Evolutionary conservation across 2,888 invertebrate species (phyloP).

Genomic region (Mimumesa dahlbomi): DNA sequence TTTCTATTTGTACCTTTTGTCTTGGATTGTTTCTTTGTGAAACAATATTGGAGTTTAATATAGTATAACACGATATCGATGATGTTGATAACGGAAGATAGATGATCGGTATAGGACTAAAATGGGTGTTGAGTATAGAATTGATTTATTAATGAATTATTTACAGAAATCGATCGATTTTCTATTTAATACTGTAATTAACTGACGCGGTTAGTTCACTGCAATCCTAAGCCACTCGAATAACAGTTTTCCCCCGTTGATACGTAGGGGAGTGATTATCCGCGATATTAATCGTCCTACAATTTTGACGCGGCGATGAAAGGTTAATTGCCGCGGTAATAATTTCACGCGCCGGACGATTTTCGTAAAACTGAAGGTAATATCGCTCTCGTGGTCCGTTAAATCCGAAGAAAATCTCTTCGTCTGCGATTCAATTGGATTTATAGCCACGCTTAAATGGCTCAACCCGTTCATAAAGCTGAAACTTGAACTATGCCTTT

Average conservation of each 20-base stretch:
- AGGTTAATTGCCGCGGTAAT: neutral
- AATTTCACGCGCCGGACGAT: neutral
- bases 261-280: neutral
- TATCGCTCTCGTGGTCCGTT: neutral
- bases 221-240: neutral
- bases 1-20: too few relatives aligned
- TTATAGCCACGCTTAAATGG: constrained; percentile 19
- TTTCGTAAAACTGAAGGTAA: neutral
- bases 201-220: too few relatives aligned
- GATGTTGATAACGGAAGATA: too few relatives aligned
- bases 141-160: too few relatives aligned
- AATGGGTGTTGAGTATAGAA: too few relatives aligned
- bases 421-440: neutral
- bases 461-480: constrained; percentile 13
- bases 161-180: too few relatives aligned
- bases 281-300: neutral
- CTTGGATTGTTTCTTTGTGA: too few relatives aligned
- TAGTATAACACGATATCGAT: too few relatives aligned
- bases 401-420: neutral
- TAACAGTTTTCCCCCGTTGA: neutral
- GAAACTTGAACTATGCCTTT: neutral
- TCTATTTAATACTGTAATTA: too few relatives aligned
- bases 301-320: neutral
- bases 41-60: too few relatives aligned
- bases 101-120: too few relatives aligned